Conservation (phyloP, 2,797 vertebrate genomes). For the Enteromius mattozi region DNA sequence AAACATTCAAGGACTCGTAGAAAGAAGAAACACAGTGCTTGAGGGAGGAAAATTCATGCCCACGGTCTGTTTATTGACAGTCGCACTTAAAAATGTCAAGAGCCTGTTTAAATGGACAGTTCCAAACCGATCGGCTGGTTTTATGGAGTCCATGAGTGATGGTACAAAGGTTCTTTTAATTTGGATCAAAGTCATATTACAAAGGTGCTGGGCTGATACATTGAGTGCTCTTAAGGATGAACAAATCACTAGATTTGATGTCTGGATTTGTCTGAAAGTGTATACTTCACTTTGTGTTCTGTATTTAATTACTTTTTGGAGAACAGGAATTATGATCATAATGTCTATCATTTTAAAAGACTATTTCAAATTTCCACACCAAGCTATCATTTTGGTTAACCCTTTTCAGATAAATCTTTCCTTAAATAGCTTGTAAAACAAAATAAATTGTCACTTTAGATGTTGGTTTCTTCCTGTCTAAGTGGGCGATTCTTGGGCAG, state of each 20-base stretch:
- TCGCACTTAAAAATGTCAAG: background rate
- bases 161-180: background rate
- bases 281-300: background rate
- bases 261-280: background rate
- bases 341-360: background rate
- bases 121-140: background rate
- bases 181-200: background rate
- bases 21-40: background rate
- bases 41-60: background rate
- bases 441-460: slow-evolving; percentile 6
- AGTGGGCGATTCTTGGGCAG: background rate
- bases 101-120: slow-evolving; percentile 12
- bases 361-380: background rate
- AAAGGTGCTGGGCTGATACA: background rate
- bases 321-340: background rate
- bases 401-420: background rate
- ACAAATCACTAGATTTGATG: background rate
- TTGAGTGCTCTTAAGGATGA: background rate
- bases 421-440: background rate
- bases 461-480: background rate
- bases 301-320: background rate
- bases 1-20: background rate
- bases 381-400: background rate
- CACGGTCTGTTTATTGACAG: background rate
- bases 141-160: background rate